Percentiles rank a stretch among this genome's conserved stretches.
phyloP scores from a whole-genome alignment of 2,888 invertebrate species.

The Doris montereyensis region DNA sequence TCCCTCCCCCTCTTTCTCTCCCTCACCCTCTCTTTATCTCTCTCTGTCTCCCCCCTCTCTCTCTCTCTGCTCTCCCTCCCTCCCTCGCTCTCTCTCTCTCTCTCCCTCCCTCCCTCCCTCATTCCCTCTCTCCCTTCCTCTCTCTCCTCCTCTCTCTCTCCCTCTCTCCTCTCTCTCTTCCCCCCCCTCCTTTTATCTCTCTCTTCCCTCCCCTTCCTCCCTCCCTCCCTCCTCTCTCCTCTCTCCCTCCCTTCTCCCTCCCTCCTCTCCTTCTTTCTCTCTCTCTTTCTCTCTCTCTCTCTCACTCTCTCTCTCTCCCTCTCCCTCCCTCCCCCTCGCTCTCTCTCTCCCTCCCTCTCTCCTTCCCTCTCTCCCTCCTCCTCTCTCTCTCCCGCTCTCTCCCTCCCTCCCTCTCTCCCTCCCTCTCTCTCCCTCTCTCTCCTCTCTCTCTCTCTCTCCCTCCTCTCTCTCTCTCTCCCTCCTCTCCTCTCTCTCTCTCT shows the following conservation, averaged over 20 bases:
- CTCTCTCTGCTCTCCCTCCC: not conserved
- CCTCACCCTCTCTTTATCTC: no score
- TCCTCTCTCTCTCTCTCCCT: not conserved
- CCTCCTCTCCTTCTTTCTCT: not conserved
- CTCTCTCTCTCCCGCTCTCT: not conserved
- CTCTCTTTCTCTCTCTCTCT: not conserved
- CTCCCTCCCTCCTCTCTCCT: not conserved
- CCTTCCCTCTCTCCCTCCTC: not conserved
- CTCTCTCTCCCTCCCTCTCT: not conserved
- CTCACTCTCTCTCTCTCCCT: not conserved
- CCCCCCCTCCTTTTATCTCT: no score
- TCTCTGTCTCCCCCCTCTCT: not conserved
- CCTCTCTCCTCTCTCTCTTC: no score
- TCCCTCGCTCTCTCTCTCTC: not conserved
- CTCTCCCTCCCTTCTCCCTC: constrained; percentile 2
- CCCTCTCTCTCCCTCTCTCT: not conserved
- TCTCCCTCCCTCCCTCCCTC: no score
- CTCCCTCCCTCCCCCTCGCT: not conserved
- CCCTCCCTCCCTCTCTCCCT: not conserved
- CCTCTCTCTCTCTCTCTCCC: not conserved
- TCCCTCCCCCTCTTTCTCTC: not conserved
- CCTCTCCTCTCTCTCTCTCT: not conserved
- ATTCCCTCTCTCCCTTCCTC: no score
- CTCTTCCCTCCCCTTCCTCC: not conserved
- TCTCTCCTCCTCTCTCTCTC: no score